Evolutionary conservation across 2,797 vertebrate species (phyloP).

Genomic region (Catamblyrhynchus diadema): DNA sequence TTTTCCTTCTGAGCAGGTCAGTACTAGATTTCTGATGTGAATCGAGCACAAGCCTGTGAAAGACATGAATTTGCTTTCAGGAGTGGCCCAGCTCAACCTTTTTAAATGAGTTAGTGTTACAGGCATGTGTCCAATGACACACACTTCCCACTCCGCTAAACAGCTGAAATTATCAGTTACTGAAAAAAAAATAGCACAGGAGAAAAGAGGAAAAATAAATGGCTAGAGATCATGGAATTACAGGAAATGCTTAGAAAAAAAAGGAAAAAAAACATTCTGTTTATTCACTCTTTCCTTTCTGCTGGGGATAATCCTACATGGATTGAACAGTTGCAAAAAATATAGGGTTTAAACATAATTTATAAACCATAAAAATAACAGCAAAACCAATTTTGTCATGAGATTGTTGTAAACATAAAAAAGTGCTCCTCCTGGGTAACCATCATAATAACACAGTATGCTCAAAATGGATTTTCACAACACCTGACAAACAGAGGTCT

Average conservation of each 20-base stretch:
- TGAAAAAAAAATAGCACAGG: too few relatives aligned
- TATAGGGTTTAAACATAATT: background rate
- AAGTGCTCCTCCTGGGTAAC: background rate
- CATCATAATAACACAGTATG: background rate
- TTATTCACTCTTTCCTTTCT: background rate
- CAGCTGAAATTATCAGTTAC: background rate
- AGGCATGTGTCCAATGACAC: background rate
- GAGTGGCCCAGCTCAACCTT: background rate
- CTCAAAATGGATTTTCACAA: background rate
- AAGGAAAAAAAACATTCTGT: background rate
- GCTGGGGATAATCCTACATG: background rate
- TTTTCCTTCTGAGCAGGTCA: background rate
- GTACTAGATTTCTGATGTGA: background rate
- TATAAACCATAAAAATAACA: background rate
- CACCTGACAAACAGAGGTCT: background rate
- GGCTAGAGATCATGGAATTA: background rate
- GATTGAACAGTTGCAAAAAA: background rate
- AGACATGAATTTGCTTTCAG: background rate
- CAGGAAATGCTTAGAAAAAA: background rate
- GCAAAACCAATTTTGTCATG: background rate
- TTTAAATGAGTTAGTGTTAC: background rate
- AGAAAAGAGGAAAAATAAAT: background rate
- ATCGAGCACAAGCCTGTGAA: background rate
- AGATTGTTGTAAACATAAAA: background rate
- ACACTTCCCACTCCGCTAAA: background rate